phyloP scores from a whole-genome alignment of 2,888 invertebrate genomes.

The Tenodera sinensis region DNA sequence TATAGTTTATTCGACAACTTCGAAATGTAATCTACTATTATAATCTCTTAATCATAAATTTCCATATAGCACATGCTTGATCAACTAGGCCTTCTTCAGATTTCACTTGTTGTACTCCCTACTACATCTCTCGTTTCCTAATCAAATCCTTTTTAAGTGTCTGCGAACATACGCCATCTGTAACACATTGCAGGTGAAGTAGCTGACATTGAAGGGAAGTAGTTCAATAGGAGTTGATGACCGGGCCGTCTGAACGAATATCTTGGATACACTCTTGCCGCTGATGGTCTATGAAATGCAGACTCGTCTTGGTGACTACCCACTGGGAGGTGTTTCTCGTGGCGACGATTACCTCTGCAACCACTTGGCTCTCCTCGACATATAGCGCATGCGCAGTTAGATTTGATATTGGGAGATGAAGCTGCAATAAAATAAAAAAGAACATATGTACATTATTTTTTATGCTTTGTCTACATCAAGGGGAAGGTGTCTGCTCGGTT shows the following conservation, averaged over 20 bases:
- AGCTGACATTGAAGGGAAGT: neutral
- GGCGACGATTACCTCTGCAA: neutral
- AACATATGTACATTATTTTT: too few species aligned
- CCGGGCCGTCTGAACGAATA: neutral
- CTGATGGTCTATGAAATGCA: neutral
- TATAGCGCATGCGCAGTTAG: neutral
- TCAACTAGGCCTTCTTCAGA: too few species aligned
- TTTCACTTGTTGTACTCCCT: neutral
- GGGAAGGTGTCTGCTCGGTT: too few species aligned
- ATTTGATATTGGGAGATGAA: neutral
- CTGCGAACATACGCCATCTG: conserved; percentile 5
- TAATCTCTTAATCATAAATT: neutral
- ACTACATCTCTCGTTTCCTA: neutral
- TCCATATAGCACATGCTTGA: neutral
- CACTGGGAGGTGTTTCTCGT: neutral
- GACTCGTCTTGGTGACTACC: neutral
- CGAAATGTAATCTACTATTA: too few species aligned
- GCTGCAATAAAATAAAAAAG: neutral
- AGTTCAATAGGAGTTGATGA: neutral
- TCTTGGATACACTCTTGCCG: neutral
- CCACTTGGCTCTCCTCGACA: neutral
- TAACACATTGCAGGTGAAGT: neutral
- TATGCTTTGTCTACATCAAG: too few species aligned
- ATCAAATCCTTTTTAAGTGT: neutral
- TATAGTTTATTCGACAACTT: too few species aligned